Evolutionary conservation across 2,113 vertebrate genomes (phyloP).

Genomic region (Cyphomyrus discorhynchus): DNA sequence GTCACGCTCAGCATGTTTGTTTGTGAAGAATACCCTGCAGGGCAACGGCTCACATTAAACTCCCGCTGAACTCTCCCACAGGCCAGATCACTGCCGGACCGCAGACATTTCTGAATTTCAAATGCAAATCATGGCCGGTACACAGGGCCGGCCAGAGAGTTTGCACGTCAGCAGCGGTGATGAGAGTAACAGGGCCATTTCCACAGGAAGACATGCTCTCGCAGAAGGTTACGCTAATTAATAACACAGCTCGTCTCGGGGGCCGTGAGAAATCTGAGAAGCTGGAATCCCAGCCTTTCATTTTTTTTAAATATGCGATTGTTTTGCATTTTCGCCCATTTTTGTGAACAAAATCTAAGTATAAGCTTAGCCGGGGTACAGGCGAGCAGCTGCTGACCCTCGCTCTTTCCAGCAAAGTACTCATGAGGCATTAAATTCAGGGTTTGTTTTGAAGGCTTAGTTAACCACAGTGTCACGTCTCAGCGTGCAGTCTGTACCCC

Average conservation of each 20-base stretch:
- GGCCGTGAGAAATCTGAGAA: not conserved
- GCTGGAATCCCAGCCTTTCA: not conserved
- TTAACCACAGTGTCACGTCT: not conserved
- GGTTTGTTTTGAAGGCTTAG: not conserved
- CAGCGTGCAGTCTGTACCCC: not conserved
- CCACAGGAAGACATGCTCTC: conserved; percentile 31
- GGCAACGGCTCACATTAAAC: not conserved
- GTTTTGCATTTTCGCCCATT: not conserved
- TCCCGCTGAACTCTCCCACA: not conserved
- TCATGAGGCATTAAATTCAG: not conserved
- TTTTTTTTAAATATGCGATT: not conserved
- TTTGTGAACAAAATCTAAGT: not conserved
- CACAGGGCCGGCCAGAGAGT: not conserved
- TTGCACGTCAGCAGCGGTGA: conserved; percentile 41
- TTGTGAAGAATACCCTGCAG: conserved; percentile 26
- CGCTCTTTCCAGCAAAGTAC: not conserved
- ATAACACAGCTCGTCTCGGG: conserved; percentile 16
- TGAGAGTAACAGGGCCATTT: conserved; percentile 44
- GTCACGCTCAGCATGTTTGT: not conserved
- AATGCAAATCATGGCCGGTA: not conserved
- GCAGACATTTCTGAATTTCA: not conserved
- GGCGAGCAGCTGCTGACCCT: not conserved
- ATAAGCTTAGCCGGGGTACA: not conserved
- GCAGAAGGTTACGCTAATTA: not conserved
- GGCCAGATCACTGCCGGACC: not conserved